A percentile compares a stretch with the other conserved stretches of the same genome.
phyloP scores from a whole-genome alignment of 2,113 vertebrate genomes.

The Porphyrio hochstetteri region DNA sequence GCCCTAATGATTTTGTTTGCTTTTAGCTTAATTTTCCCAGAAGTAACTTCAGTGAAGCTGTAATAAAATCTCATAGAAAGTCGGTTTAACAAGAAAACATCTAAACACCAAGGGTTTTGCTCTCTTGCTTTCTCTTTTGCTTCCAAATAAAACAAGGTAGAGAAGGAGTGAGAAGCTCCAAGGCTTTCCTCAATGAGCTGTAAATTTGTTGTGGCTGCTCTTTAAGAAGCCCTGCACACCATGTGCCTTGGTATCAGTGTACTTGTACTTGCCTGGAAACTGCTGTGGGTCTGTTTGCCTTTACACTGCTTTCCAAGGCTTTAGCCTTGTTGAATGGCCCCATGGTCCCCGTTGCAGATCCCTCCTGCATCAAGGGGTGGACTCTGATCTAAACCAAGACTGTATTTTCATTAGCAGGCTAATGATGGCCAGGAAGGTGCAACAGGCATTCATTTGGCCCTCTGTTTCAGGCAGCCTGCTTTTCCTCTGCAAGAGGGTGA shows the following conservation, averaged over 20 bases:
- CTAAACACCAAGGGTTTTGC: not conserved
- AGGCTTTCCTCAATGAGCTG: not conserved
- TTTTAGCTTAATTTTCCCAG: not conserved
- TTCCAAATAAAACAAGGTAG: not conserved
- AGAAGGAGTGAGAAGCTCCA: not conserved
- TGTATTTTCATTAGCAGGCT: accelerated
- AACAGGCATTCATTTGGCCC: not conserved
- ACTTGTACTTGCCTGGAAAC: not conserved
- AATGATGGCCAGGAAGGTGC: not conserved
- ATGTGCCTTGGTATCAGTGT: not conserved
- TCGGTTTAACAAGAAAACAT: not conserved
- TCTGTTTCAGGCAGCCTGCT: not conserved
- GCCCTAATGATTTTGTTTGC: not conserved
- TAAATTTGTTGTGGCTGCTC: not conserved
- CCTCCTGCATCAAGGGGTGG: not conserved
- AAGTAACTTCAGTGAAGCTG: not conserved
- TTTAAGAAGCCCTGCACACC: not conserved
- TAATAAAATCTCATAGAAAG: not conserved
- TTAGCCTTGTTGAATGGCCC: not conserved
- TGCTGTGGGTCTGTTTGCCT: not conserved
- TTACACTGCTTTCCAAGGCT: not conserved
- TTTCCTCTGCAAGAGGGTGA: accelerated
- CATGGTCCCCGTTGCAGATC: not conserved
- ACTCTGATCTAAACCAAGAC: not conserved
- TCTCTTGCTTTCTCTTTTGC: not conserved